Evolutionary conservation across 2,113 vertebrate genomes (phyloP), one percentile per base, ranked within the genome.

Genomic region (Echinops telfairi): DNA sequence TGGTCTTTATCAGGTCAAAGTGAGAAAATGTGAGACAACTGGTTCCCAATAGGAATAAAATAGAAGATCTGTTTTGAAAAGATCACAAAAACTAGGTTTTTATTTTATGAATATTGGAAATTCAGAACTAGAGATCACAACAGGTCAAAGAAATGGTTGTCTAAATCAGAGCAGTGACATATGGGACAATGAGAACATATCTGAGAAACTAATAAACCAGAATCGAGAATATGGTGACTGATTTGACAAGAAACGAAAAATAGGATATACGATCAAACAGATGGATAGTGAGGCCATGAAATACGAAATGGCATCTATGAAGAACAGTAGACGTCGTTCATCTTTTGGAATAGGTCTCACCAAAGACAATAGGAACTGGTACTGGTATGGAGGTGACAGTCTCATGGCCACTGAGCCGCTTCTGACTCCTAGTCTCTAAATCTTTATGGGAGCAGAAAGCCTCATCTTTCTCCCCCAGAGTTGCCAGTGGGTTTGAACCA

Each of bases 51-150:
- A 81, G 76, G 76, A 66, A 90, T 90, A 53, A 53, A 53, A 53
- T 11, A 53, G 47, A 53, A 53, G 47, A 6, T 23, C n/a, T 83
- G 68, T 83, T 86, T 81, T 40, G 75, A 29, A 75, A 81, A 75
- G 76, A 86, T 81, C 22, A 86, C 8, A 90, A 40, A 82, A 90
- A 33, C 17, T 66, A 2, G 47, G 47, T 11, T 53, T 53, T 53
- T 53, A 10, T 79, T 93, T 90, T 86, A 75, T 80, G n/a, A 89
- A 90, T 62, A 86, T 40, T 85, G 27, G 40, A 68, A 81, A 92
- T 81, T 87, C 19, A 38, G 64, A 36, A 93, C 33, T 25, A 84
- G 82, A 31, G 31, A 47, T 62, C 27, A 57, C 19, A 20, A 20
- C 19, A 80, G 20, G 20, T 86, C 25, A 64, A 47, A 93, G 53